phyloP scores from a whole-genome alignment of 2,888 invertebrate genomes.

The Leptodirus hochenwartii region DNA sequence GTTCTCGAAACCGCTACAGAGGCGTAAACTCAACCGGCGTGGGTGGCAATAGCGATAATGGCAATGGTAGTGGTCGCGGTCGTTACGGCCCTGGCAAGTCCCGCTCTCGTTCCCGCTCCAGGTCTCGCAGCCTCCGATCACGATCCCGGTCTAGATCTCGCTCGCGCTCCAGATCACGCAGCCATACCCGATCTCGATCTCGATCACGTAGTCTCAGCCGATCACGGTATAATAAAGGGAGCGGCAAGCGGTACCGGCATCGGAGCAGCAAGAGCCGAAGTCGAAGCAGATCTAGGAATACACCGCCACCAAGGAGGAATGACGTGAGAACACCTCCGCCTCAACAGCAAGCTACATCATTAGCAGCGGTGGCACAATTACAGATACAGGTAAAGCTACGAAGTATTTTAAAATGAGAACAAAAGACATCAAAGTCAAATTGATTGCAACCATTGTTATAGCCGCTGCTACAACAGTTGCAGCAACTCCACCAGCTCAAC shows the following conservation, averaged over 20 bases:
- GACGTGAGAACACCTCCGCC: constrained; percentile 9
- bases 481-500: too few relatives aligned
- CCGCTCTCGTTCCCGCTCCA: too few relatives aligned
- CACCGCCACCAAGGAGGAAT: constrained; percentile 6
- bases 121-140: too few relatives aligned
- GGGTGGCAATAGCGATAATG: constrained; percentile 12
- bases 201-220: constrained; percentile 16
- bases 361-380: constrained; percentile 3
- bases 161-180: constrained; percentile 20
- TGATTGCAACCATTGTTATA: constrained; percentile 8
- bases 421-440: too few relatives aligned
- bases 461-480: constrained; percentile 9
- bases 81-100: too few relatives aligned
- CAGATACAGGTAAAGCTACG: constrained; percentile 8
- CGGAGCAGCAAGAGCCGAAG: constrained; percentile 21
- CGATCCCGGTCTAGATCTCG: constrained; percentile 21
- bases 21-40: constrained; percentile 31
- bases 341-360: constrained; percentile 8
- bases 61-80: too few relatives aligned
- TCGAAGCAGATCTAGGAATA: constrained; percentile 13
- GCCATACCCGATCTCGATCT: constrained; percentile 22
- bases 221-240: too few relatives aligned
- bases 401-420: too few relatives aligned
- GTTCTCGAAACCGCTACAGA: too few relatives aligned
- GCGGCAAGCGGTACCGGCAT: constrained; percentile 20